These are phyloP conservation scores for Chiridota heheva DNA, from an alignment of 35 echinoderm and acorn worm genomes.

Conservation along the genomic window DNA sequence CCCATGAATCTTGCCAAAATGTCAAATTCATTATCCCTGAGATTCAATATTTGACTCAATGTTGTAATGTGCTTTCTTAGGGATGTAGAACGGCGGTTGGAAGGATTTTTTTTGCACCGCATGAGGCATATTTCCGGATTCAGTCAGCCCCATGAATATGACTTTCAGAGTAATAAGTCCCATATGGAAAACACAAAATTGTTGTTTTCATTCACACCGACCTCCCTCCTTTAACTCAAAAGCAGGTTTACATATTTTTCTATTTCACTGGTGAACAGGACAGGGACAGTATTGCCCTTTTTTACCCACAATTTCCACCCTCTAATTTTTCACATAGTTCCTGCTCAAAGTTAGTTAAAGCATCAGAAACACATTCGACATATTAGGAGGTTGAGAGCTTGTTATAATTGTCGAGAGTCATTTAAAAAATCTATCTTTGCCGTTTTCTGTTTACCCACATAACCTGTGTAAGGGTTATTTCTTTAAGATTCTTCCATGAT, in stretches of 20 bases:
- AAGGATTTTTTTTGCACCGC: conserved; percentile 36
- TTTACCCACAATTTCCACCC: conserved; percentile 59
- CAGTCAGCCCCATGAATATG: conserved; percentile 57
- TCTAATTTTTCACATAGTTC: conserved; percentile 45
- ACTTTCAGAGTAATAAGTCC: not conserved
- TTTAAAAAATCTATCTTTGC: conserved; percentile 53
- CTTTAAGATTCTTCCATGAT: not conserved
- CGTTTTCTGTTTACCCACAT: conserved; percentile 68
- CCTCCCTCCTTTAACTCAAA: not conserved
- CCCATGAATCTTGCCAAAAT: conserved; percentile 42
- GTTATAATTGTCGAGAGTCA: conserved; percentile 51
- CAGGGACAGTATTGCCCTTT: conserved; percentile 41
- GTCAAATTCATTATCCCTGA: conserved; percentile 34
- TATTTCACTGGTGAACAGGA: conserved; percentile 52
- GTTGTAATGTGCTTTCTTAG: conserved; percentile 66
- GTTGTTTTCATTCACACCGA: conserved; percentile 14
- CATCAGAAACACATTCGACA: conserved; percentile 29
- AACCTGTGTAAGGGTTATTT: conserved; percentile 33
- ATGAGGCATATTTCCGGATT: conserved; percentile 46
- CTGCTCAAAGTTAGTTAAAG: conserved; percentile 53
- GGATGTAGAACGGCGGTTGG: conserved; percentile 39
- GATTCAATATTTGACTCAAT: conserved; percentile 44
- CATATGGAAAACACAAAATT: conserved; percentile 13
- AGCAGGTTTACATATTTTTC: conserved; percentile 17
- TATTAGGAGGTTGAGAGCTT: conserved; percentile 2